Percentiles rank a stretch among this genome's conserved stretches.
Conservation (phyloP, 1,140 invertebrate genomes). For the Brachionus plicatilis region DNA sequence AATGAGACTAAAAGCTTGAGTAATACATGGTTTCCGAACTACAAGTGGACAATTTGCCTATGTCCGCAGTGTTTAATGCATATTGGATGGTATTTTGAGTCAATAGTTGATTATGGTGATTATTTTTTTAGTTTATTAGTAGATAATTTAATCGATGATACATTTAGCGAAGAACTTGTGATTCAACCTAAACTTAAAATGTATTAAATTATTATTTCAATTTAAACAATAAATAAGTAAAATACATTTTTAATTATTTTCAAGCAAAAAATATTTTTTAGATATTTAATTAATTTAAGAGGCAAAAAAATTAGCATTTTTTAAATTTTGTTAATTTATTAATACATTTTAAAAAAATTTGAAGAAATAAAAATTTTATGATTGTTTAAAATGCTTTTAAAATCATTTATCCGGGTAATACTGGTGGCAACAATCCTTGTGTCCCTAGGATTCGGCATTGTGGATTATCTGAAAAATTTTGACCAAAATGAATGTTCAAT, state of each 20-base stretch:
- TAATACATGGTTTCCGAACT: constrained; percentile 18
- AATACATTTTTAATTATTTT: too few relatives aligned
- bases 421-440: not conserved
- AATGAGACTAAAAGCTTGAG: not conserved
- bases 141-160: not conserved
- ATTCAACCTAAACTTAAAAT: not conserved
- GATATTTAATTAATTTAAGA: too few relatives aligned
- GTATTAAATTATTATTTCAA: too few relatives aligned
- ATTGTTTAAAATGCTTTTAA: not conserved
- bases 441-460: not conserved
- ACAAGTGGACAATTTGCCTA: not conserved
- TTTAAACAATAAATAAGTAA: too few relatives aligned
- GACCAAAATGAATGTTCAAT: constrained; percentile 39
- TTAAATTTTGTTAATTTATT: not conserved
- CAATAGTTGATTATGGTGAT: not conserved
- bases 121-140: not conserved
- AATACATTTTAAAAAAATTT: not conserved
- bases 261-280: too few relatives aligned
- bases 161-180: not conserved
- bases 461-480: constrained; percentile 10
- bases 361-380: not conserved
- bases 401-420: not conserved
- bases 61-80: not conserved
- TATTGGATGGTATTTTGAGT: constrained; percentile 24
- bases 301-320: not conserved